Evolutionary conservation across 2,113 vertebrate species (phyloP), one percentile per base, ranked within the genome.

Genomic region (Procavia capensis): DNA sequence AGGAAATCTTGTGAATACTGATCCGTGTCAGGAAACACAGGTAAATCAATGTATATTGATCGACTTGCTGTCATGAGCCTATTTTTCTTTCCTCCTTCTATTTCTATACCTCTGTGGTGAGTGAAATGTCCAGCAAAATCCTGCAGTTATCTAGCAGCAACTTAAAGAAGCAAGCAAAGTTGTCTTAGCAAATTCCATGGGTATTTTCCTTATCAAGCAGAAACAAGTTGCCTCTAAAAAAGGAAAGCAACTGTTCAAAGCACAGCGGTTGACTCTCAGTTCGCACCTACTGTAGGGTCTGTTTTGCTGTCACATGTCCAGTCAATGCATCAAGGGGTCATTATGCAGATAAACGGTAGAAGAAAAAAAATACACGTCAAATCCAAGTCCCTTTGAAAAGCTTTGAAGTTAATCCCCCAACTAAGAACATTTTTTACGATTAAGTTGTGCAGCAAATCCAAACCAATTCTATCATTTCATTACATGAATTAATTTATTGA

Each of bases 11-110:
- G 43, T 97, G 96, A 98, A 96, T 98, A 97, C 97, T 0, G 0
- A 93, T 84, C 96, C 96, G 97, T 95, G 85, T 98, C 94, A 76
- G 43, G 94, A 97, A 96, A 43, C 90, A 97, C 20, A 88, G 92
- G 94, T 97, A 97, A 98, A 97, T 95, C 95, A 96, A 95, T 96
- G 88, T 90, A 92, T 98, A 97, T 97, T 98, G 97, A 97, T 96
- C 88, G 81, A 85, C 86, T 94, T 90, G 83, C 81, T 97, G 94
- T 95, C 91, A 83, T 93, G 93, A 95, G 97, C 96, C 87, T 96
- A 74, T 96, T 95, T 93, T 95, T 89, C 94, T 47, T 95, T 81
- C 80, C 10, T 91, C 88, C 85, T 95, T 78, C 36, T 95, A 61
- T 93, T 95, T 97, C 83, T 78, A 81, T 93, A 96, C 96, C 68